Base-by-base conservation (phyloP, 2,888 invertebrate genomes). In the Sesamia inferens region DNA sequence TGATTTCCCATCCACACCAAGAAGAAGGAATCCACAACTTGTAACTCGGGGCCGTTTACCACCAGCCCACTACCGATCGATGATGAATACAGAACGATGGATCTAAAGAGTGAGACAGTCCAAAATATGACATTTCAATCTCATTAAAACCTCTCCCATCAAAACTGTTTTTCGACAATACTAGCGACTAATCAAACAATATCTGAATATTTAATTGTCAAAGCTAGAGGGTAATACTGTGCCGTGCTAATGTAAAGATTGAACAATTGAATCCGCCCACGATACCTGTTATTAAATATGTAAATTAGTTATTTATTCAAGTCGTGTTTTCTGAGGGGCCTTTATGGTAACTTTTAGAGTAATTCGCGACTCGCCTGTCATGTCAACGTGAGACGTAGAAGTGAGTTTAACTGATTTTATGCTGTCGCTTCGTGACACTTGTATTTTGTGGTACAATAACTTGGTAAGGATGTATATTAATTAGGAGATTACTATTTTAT, bases 281-380 rank as follows among this genome's bases (percentile, higher is more conserved):
- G 92, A 94, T 93, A 94, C 94, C 93, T 93, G 95, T 93, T 94
- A 95, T 95, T 95, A 95, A 94, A 94, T 93, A 95, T 95, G 94
- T 89, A 95, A 95, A 95, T 95, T 88, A 94, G 92, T 95, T 94
- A 95, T 95, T 95, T 95, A 95, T 95, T 95, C 94, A 95, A 94
- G 89, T 88, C 91, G 68, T 68, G 86, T 87, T 88, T 84, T 84
- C 88, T 63, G 89, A 87, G 84, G 92, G 92, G 93, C 85, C 82
- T 88, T 87, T 89, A 76, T 73, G 84, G 54, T 64, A 90, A 89
- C 86, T 90, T 90, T 86, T 74, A 39, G 78, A 83, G 80, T 87
- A 84, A 87, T 86, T 85, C 81, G 84, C 80, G 67, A 66, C 85
- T 76, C 81, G 80, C 67, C 80, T 88, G 88, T 88, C 90, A 84